Percentiles rank a stretch among this genome's conserved stretches.
phyloP scores from a whole-genome alignment of 2,113 vertebrate species.

The Neomonachus schauinslandi region DNA sequence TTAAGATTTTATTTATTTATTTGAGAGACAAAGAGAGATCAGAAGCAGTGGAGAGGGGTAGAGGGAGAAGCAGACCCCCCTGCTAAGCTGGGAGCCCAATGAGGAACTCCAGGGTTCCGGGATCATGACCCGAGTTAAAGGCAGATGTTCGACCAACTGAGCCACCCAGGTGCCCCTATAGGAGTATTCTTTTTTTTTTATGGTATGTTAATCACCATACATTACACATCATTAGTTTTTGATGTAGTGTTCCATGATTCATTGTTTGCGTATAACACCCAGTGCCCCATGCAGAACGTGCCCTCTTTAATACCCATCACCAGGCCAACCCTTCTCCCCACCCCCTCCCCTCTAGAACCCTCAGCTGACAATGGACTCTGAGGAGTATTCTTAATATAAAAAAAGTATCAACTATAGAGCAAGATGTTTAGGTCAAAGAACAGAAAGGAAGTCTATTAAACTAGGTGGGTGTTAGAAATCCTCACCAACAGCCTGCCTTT shows the following conservation, averaged over 20 bases:
- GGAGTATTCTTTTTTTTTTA: not conserved
- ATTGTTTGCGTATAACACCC: too few species aligned
- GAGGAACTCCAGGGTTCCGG: not conserved
- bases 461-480: constrained; percentile 36
- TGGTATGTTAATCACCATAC: too few species aligned
- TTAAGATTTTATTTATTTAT: not conserved
- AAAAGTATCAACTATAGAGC: not conserved
- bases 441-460: constrained; percentile 25
- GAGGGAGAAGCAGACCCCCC: not conserved
- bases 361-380: too few species aligned
- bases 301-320: too few species aligned
- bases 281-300: too few species aligned
- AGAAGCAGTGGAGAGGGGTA: not conserved
- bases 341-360: too few species aligned
- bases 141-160: not conserved
- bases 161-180: not conserved
- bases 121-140: not conserved
- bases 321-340: too few species aligned
- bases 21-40: not conserved
- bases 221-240: too few species aligned
- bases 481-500: constrained; percentile 52
- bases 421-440: constrained; percentile 47
- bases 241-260: too few species aligned
- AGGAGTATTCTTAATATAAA: constrained; percentile 27
- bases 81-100: not conserved